Conservation (phyloP, 2,113 vertebrate species). For the Carassius auratus region DNA sequence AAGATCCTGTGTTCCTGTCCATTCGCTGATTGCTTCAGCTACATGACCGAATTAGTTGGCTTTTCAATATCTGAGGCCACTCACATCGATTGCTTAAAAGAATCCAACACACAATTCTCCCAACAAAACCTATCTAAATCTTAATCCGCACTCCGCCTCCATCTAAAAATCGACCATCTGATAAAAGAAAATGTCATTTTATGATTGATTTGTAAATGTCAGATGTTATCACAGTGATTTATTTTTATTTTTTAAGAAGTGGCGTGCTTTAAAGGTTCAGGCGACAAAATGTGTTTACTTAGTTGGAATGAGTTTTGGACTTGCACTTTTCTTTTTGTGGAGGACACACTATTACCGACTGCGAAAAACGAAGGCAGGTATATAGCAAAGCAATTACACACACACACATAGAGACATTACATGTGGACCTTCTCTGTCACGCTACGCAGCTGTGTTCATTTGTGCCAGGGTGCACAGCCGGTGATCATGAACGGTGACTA, state of each 20-base stretch:
- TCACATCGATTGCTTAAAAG: constrained; percentile 54
- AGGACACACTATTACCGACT: constrained; percentile 13
- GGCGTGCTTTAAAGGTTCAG: constrained; percentile 33
- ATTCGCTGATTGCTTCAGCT: constrained; percentile 30
- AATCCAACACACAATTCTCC: constrained; percentile 42
- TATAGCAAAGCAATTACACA: constrained; percentile 23
- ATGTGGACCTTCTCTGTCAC: neutral
- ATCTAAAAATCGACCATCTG: constrained; percentile 32
- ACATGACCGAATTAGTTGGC: constrained; percentile 35
- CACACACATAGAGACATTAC: neutral
- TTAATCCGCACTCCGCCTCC: constrained; percentile 5
- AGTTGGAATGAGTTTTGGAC: constrained; percentile 18
- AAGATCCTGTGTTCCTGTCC: constrained; percentile 25
- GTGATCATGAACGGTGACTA: neutral
- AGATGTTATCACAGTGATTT: constrained; percentile 43
- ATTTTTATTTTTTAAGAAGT: constrained; percentile 32
- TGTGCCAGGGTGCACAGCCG: too few species aligned
- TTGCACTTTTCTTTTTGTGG: neutral
- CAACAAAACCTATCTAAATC: constrained; percentile 27
- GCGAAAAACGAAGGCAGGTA: neutral
- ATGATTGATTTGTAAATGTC: constrained; percentile 50
- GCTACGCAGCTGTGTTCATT: neutral
- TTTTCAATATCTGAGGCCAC: constrained; percentile 55
- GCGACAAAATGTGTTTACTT: constrained; percentile 27
- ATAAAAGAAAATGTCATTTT: constrained; percentile 52